Evolutionary conservation across 2,113 vertebrate species (phyloP), one percentile per base, ranked within the genome.

Genomic region (Varanus salvator): DNA sequence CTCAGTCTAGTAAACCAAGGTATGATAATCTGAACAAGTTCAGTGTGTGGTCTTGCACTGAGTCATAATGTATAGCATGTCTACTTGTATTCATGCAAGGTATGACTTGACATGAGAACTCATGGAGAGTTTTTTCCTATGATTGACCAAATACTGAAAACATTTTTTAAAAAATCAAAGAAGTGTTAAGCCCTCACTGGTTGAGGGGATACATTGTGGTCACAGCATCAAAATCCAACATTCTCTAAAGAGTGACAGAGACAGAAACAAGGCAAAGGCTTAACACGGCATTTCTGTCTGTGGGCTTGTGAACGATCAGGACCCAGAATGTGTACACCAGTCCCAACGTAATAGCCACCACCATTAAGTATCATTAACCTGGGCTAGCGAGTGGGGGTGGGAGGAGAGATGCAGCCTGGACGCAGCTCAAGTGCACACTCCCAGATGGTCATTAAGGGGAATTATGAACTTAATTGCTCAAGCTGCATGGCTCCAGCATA

Each of bases 401-500:
- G 14, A 17, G 74, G 19, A 34, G 57, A 38, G 50, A 86, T 34
- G 66, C 57, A 87, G 38, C 57, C 57, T 87, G 31, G 29, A 84
- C 68, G 31, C 44, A 66, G n/a, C 60, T 84, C 72, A 84, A 54
- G 72, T 84, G 57, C 72, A 89, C 72, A 69, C 60, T 84, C 72
- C 72, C 88, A 89, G 81, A 84, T 84, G 72, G 81, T 84, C 81
- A 84, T 89, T 89, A 89, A 83, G 44, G 44, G 27, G 80, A 89
- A 66, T 84, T 84, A 84, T 66, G 80, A 83, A 84, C 72, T 89
- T 84, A 89, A 89, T 84, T 84, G 88, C 71, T 89, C 57, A 75
- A 84, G 8, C 57, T 89, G 44, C 38, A 84, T 68, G 81, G n/a
- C 72, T 89, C 29, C 54, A 52, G 29, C 72, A 34, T n/a, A 77